These are phyloP conservation scores for Alviniconcha marisindica DNA, from an alignment of 1,140 invertebrate species.

Conservation along the genomic window DNA sequence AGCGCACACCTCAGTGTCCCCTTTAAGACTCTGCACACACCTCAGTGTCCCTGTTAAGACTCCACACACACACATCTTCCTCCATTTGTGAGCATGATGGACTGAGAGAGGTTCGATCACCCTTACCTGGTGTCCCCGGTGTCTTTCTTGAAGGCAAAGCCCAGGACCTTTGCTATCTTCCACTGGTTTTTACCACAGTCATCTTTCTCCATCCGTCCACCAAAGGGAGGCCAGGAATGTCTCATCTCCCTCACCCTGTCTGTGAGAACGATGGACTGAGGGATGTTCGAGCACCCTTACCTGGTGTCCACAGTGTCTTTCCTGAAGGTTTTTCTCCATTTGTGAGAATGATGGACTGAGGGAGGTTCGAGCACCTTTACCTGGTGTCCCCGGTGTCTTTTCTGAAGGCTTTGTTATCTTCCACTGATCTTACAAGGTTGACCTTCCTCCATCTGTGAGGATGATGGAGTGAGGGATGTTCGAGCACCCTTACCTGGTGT, in stretches of 20 bases:
- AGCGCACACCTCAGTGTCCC: too few relatives aligned
- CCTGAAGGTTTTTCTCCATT: conserved; percentile 98
- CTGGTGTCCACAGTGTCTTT: conserved; percentile 77
- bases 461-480: too few relatives aligned
- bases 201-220: conserved; percentile 95
- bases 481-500: conserved; percentile 83
- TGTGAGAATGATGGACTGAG: conserved; percentile 94
- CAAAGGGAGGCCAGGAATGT: conserved; percentile 90
- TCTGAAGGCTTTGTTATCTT: conserved; percentile 85
- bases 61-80: conserved; percentile 99
- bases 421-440: too few relatives aligned
- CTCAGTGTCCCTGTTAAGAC: conserved; percentile 96
- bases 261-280: conserved; percentile 95
- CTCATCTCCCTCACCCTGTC: conserved; percentile 94
- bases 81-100: too few relatives aligned
- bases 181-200: too few relatives aligned
- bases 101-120: too few relatives aligned
- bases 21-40: too few relatives aligned
- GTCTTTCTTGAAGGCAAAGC: conserved; percentile 99
- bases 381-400: conserved; percentile 91
- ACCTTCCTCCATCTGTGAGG: too few relatives aligned
- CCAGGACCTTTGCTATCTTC: too few relatives aligned
- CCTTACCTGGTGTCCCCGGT: conserved; percentile 92
- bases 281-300: conserved; percentile 78
- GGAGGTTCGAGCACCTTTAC: conserved; percentile 75